phyloP scores from a whole-genome alignment of 2,797 vertebrate genomes.

The Poecilia wingei region DNA sequence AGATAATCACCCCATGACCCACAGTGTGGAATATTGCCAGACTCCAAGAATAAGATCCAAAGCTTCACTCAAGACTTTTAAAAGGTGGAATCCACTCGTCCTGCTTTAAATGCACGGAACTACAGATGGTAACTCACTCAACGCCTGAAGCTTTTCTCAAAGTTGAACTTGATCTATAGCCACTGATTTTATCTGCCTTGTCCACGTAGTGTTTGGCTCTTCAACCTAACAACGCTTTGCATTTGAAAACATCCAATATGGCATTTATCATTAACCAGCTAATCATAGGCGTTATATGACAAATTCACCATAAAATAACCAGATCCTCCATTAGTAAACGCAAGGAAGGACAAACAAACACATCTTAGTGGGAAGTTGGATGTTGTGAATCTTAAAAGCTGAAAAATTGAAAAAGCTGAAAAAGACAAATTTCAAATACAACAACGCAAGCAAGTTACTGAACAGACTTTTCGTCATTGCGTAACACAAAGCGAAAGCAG shows the following conservation, averaged over 20 bases:
- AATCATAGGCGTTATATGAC: neutral
- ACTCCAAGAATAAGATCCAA: constrained; percentile 61
- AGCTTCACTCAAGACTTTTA: constrained; percentile 51
- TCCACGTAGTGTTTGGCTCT: neutral
- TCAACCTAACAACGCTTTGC: neutral
- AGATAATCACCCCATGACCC: constrained; percentile 82
- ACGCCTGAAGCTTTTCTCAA: constrained; percentile 10
- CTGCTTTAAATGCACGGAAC: constrained; percentile 41
- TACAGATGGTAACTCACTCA: constrained; percentile 36
- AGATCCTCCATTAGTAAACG: neutral
- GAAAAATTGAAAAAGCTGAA: neutral
- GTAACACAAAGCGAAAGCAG: neutral
- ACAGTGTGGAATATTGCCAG: constrained; percentile 65
- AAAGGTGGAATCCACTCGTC: constrained; percentile 51
- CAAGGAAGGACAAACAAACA: neutral
- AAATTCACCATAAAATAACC: neutral
- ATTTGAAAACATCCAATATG: neutral
- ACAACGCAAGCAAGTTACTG: neutral
- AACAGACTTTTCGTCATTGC: neutral
- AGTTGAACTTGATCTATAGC: neutral
- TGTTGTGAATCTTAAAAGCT: neutral
- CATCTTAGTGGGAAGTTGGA: neutral
- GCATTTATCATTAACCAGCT: neutral
- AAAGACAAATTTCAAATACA: neutral
- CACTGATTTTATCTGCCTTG: neutral